Base-by-base conservation (phyloP, 92 coral and sea anemone species). In the Zoanthus gigantus region DNA sequence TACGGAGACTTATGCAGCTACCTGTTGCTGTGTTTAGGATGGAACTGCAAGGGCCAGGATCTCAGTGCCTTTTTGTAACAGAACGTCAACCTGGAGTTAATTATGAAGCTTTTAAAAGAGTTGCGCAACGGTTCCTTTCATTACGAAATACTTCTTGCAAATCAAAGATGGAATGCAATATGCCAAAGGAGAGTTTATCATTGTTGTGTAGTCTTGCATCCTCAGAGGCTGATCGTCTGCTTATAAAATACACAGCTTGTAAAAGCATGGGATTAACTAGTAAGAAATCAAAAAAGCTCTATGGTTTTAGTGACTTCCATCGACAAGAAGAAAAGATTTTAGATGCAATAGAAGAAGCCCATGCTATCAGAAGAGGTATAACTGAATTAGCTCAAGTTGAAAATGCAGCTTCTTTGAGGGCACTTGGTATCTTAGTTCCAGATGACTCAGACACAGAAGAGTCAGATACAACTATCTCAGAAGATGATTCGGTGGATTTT, bases 61-160 rank as follows among this genome's bases (percentile, higher is more conserved):
- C 95, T 7, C 92, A 89, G 80, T 42, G 71, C 53, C 90, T 89
- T 45, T 89, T 67, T 85, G 91, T 92, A 30, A 77, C 88, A 89
- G 89, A 92, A 68, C 37, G 30, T 56, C 84, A 76, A 23, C 81
- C 88, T 11, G 88, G 86, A 50, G 58, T 90, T 47, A 34, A 90
- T 74, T 79, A 79, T 45, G 28, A 63, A 52, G 45, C 90, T 29
- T 86, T 90, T 17, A 56, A 63, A 37, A 65, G 44, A 80, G 9
- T 78, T 29, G 6, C 79, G 0, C 82, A 90, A 52, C 81, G 30
- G 83, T 84, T 78, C 57, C 42, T 83, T 18, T 46, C 66, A 0
- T 79, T 76, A 74, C 79, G 76, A 71, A 84, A 90, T 65, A 53
- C 52, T 16, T 58, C 87, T 77, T 13, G 45, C 63, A 84, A 76